Evolutionary conservation across 2,113 vertebrate genomes (phyloP), one percentile per base, ranked within the genome.

Genomic region (Platysteira castanea): DNA sequence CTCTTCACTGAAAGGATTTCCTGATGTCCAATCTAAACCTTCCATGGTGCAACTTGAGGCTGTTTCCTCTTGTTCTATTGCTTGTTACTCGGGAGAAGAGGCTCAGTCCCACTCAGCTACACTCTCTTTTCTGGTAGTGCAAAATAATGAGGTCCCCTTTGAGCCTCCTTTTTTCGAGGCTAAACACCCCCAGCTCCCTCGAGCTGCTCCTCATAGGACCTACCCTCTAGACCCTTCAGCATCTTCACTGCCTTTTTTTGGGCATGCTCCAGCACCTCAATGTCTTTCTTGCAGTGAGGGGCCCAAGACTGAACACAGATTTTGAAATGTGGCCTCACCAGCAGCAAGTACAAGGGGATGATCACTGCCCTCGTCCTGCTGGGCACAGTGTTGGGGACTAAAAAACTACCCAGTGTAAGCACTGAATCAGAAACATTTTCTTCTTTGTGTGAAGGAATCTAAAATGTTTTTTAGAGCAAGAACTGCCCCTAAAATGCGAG

Each of bases 321-420:
- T 67, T 68, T 39, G 53, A 39, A 39, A 52, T 53, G 20, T n/a
- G 46, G n/a, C 20, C 28, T 39, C n/a, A 44, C 15, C 30, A 31
- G n/a, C 35, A 47, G 9, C 15, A 59, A 67, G 9, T 31, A n/a
- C 28, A 85, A 12, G 6, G 13, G 11, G 3, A n/a, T 0, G 1
- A 47, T 60, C 67, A 31, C 24, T 53, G 17, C n/a, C 21, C 8
- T 53, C 35, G 12, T 60, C 30, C 46, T 67, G 30, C n/a, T 37
- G 75, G 30, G 4, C 31, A 42, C 20, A 52, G 52, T 52, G 74
- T 33, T 27, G 2, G 47, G 49, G 61, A 56, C 46, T 87, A 49
- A 91, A 86, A 10, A 26, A 70, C 33, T 64, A 35, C 21, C 5
- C 28, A 68, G 10, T 14, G 3, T 52, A 76, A 87, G 33, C 30